Conservation (phyloP, 2,113 vertebrate species). For the Caracal caracal region DNA sequence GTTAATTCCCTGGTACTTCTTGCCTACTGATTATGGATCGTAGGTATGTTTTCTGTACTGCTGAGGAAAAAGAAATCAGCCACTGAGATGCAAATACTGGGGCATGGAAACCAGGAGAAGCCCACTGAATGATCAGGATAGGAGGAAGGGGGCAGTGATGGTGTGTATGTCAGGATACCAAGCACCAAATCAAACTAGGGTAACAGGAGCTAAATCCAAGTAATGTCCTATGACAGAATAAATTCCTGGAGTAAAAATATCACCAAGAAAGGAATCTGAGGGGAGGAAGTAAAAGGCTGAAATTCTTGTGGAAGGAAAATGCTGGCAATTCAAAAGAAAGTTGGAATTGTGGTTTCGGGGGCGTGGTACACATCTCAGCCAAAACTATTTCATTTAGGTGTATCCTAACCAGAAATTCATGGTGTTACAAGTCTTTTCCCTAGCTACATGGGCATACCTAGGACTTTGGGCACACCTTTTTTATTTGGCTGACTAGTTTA, state of each 20-base stretch:
- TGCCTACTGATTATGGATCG: background rate
- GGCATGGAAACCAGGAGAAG: background rate
- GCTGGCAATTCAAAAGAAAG: background rate
- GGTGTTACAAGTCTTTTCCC: background rate
- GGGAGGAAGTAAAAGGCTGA: background rate
- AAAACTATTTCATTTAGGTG: background rate
- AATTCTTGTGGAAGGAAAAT: background rate
- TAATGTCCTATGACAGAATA: background rate
- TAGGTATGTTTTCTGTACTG: background rate
- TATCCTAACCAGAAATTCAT: background rate
- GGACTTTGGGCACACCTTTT: background rate
- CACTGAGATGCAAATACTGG: background rate
- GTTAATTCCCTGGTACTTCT: background rate
- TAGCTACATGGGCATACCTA: background rate
- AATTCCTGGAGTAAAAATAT: background rate
- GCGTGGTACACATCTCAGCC: background rate
- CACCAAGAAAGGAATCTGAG: background rate
- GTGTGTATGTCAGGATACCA: background rate
- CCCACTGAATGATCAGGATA: background rate
- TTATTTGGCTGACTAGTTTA: background rate
- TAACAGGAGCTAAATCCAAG: background rate
- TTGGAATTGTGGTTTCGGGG: background rate
- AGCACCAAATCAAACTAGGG: background rate
- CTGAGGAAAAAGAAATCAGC: background rate
- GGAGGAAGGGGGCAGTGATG: background rate